These are phyloP conservation scores for Adelphocoris suturalis DNA, from an alignment of 2,888 invertebrate genomes.

Conservation along the genomic window DNA sequence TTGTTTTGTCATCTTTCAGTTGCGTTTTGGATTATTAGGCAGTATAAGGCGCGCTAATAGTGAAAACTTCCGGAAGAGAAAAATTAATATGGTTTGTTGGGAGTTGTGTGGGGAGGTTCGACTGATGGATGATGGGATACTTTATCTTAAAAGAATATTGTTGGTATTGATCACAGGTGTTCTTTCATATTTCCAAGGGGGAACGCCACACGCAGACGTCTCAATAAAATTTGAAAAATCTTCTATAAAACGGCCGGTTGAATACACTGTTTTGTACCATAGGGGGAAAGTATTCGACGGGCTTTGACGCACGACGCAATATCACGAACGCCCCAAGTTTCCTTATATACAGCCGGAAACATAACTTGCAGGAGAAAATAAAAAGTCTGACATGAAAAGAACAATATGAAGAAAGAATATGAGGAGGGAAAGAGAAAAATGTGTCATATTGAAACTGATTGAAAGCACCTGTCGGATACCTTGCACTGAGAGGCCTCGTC, in stretches of 20 bases:
- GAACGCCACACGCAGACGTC: background rate
- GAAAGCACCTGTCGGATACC: slow-evolving; percentile 36
- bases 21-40: too few species aligned
- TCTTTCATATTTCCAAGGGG: background rate
- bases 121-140: too few species aligned
- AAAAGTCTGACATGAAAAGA: slow-evolving; percentile 27
- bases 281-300: background rate
- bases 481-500: background rate
- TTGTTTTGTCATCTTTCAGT: too few species aligned
- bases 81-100: too few species aligned
- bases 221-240: slow-evolving; percentile 10
- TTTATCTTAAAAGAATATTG: too few species aligned
- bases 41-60: too few species aligned
- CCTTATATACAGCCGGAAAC: background rate
- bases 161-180: too few species aligned
- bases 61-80: too few species aligned
- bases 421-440: slow-evolving; percentile 27
- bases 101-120: too few species aligned
- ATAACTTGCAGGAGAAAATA: slow-evolving; percentile 58
- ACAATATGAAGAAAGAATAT: slow-evolving; percentile 46
- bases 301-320: slow-evolving; percentile 36
- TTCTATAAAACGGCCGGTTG: background rate
- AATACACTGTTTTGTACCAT: background rate
- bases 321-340: slow-evolving; percentile 14
- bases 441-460: slow-evolving; percentile 54